Evolutionary conservation across 2,888 invertebrate genomes (phyloP).

Genomic region (Charanyca ferruginea): DNA sequence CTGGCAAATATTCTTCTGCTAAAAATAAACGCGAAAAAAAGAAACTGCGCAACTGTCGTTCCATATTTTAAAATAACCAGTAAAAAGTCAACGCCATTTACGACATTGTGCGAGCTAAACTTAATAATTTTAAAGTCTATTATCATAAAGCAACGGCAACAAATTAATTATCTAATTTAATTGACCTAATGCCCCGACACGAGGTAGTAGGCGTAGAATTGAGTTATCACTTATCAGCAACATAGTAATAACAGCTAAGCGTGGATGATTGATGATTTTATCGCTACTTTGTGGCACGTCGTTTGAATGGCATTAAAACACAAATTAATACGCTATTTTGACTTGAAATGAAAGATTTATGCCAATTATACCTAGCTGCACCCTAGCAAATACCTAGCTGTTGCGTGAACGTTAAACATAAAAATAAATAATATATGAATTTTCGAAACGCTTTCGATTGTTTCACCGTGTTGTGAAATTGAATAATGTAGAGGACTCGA

Average conservation of each 20-base stretch:
- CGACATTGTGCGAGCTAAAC: conserved; percentile 1
- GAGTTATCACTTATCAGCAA: conserved; percentile 26
- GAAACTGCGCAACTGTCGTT: background rate
- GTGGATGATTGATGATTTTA: conserved; percentile 9
- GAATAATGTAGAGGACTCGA: too few relatives aligned
- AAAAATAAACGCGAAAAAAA: conserved; percentile 1
- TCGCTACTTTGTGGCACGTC: background rate
- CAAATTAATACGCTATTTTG: conserved; percentile 5
- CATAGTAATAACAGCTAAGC: conserved; percentile 12
- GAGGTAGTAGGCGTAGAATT: conserved; percentile 19
- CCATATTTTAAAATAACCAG: conserved; percentile 15
- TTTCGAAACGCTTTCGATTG: conserved; percentile 42
- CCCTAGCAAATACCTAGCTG: background rate
- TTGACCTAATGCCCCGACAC: conserved; percentile 28
- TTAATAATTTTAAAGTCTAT: conserved; percentile 28
- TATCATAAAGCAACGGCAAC: conserved; percentile 43
- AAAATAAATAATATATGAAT: conserved; percentile 11
- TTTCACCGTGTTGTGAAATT: conserved; percentile 13
- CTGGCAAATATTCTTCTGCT: background rate
- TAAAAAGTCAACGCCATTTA: conserved; percentile 8
- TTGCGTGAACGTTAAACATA: conserved; percentile 33
- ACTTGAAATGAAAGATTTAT: conserved; percentile 13
- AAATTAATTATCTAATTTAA: conserved; percentile 35
- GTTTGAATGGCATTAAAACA: conserved; percentile 11
- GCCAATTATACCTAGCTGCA: too few relatives aligned